Percentiles rank a stretch among this genome's conserved stretches.
Evolutionary conservation across 53 echinoderm and acorn worm species (phyloP).

Genomic region (Zoroaster sp.): DNA sequence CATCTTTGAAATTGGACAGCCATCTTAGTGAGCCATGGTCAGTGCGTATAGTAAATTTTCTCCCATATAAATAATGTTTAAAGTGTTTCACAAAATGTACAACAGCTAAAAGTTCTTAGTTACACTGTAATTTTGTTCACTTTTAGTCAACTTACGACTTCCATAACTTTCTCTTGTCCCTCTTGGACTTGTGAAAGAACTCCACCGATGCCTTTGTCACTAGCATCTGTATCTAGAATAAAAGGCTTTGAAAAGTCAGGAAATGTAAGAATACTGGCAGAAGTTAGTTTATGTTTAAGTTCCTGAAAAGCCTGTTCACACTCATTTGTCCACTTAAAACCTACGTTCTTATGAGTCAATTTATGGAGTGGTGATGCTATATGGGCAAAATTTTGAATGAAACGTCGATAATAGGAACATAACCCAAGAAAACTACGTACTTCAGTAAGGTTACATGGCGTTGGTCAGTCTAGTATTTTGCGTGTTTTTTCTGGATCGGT

Average conservation of each 20-base stretch:
- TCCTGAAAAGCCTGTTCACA: conserved; percentile 11
- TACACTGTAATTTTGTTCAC: conserved; percentile 47
- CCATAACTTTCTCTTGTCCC: conserved; percentile 31
- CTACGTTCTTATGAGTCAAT: background rate
- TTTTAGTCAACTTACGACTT: background rate
- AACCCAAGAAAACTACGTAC: conserved; percentile 2
- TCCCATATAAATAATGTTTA: conserved; percentile 58
- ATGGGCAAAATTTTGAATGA: background rate
- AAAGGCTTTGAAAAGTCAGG: background rate
- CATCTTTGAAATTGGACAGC: conserved; percentile 35
- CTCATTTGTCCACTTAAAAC: conserved; percentile 12
- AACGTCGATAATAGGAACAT: background rate
- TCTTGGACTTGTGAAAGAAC: conserved; percentile 26
- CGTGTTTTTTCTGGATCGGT: conserved; percentile 30
- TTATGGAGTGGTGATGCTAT: conserved; percentile 12
- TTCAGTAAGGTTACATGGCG: background rate
- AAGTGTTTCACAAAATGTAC: conserved; percentile 29
- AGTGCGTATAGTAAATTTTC: background rate
- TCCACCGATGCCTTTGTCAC: conserved; percentile 15
- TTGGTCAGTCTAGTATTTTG: background rate
- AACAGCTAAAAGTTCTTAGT: conserved; percentile 9
- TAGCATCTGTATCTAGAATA: conserved; percentile 47
- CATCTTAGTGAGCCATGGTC: conserved; percentile 54
- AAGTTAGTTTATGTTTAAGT: background rate
- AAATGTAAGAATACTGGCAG: conserved; percentile 1